A percentile compares a stretch with the other conserved stretches of the same genome.
Evolutionary conservation across 2,113 vertebrate species (phyloP).

Genomic region (Dipodomys merriami): DNA sequence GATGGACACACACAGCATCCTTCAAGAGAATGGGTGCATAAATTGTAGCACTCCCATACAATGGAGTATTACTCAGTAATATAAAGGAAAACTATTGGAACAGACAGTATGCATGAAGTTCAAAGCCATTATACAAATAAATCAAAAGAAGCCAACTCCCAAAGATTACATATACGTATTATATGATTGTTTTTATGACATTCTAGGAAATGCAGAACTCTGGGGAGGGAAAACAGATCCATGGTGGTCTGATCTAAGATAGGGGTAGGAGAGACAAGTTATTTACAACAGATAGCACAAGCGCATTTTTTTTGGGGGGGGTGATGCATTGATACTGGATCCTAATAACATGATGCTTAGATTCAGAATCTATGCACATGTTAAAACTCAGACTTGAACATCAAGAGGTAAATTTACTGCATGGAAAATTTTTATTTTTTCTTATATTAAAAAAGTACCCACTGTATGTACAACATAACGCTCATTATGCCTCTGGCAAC

Average conservation of each 20-base stretch:
- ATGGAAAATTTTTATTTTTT: not conserved
- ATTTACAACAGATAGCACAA: not conserved
- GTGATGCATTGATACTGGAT: not conserved
- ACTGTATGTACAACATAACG: not conserved
- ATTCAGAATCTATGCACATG: not conserved
- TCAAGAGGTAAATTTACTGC: not conserved
- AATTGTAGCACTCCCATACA: not conserved
- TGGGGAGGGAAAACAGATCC: not conserved
- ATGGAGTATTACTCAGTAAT: not conserved
- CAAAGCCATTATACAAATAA: not conserved
- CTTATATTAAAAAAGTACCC: constrained; percentile 5
- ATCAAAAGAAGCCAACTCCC: not conserved
- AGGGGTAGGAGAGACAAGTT: not conserved
- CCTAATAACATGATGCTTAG: not conserved
- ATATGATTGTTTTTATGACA: not conserved
- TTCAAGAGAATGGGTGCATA: constrained; percentile 26
- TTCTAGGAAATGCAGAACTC: constrained; percentile 21
- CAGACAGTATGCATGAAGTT: not conserved
- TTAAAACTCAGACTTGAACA: not conserved
- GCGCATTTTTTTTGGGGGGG: not conserved
- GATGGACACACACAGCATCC: not conserved
- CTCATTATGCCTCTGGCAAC: not conserved
- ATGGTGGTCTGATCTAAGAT: constrained; percentile 13
- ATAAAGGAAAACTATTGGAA: not conserved
- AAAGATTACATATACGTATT: not conserved